Conservation (phyloP, 2,888 invertebrate genomes). For the Nebria brevicollis region DNA sequence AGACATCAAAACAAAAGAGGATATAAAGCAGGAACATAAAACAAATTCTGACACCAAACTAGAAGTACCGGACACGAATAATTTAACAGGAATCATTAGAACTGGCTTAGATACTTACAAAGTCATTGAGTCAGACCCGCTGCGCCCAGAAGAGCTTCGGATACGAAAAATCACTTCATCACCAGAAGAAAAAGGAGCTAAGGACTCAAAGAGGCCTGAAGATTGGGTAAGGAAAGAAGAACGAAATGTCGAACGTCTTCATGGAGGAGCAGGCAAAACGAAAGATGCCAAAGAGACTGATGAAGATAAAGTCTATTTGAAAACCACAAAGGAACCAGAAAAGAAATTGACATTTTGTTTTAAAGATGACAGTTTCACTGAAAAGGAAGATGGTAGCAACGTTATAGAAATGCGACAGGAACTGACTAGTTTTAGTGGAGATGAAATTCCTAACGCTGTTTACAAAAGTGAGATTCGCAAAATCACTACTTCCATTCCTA, state of each 20-base stretch:
- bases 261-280: constrained; percentile 61
- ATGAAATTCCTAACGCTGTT: constrained; percentile 40
- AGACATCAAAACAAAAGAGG: constrained; percentile 60
- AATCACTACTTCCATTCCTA: constrained; percentile 44
- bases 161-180: constrained; percentile 54
- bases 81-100: constrained; percentile 62
- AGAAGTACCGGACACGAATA: constrained; percentile 64
- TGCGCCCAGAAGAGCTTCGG: constrained; percentile 57
- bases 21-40: constrained; percentile 60
- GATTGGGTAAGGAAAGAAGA: constrained; percentile 62
- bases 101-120: constrained; percentile 58
- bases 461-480: constrained; percentile 49
- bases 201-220: constrained; percentile 62
- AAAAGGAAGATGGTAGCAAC: constrained; percentile 44
- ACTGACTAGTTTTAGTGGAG: constrained; percentile 49
- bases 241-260: constrained; percentile 60
- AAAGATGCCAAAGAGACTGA: constrained; percentile 48
- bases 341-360: constrained; percentile 51
- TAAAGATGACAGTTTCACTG: constrained; percentile 48
- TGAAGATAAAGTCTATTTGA: constrained; percentile 35
- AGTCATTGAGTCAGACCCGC: constrained; percentile 56
- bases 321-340: constrained; percentile 49
- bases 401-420: constrained; percentile 47
- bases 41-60: constrained; percentile 58
- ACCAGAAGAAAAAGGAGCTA: constrained; percentile 63